A percentile compares a stretch with the other conserved stretches of the same genome.
These are phyloP conservation scores for Megalurothrips usitatus DNA, from an alignment of 2,888 invertebrate species.

Conservation along the genomic window DNA sequence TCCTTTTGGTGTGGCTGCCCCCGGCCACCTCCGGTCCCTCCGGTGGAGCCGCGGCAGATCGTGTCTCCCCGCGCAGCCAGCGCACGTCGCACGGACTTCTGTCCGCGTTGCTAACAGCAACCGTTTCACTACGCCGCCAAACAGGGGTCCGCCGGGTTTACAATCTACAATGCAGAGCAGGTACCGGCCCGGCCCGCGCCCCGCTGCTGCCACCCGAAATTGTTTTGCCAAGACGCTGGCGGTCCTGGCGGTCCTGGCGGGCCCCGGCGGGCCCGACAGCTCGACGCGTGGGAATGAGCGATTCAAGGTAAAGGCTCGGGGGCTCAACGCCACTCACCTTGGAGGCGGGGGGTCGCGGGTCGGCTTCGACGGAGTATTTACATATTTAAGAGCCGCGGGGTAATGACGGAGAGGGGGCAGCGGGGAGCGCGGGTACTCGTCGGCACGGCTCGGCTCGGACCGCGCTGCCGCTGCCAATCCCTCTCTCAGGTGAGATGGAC, in stretches of 20 bases:
- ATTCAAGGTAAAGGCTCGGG: background rate
- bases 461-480: too few species aligned
- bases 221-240: background rate
- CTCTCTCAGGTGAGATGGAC: too few species aligned
- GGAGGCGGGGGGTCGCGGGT: background rate
- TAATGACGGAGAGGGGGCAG: background rate
- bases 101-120: background rate
- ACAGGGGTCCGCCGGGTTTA: background rate
- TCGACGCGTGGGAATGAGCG: background rate
- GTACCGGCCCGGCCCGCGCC: background rate
- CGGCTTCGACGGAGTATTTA: background rate
- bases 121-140: background rate
- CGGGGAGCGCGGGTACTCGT: too few species aligned
- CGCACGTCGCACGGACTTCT: background rate
- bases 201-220: background rate
- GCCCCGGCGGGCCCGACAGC: background rate
- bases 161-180: constrained; percentile 11
- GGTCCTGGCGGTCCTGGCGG: background rate
- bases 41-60: background rate
- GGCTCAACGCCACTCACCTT: background rate
- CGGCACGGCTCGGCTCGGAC: too few species aligned
- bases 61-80: background rate
- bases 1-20: background rate
- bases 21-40: background rate
- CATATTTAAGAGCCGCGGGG: background rate